A percentile compares a stretch with the other conserved stretches of the same genome.
Evolutionary conservation across 1,140 invertebrate species (phyloP).

Genomic region (Trinorchestia longiramus): DNA sequence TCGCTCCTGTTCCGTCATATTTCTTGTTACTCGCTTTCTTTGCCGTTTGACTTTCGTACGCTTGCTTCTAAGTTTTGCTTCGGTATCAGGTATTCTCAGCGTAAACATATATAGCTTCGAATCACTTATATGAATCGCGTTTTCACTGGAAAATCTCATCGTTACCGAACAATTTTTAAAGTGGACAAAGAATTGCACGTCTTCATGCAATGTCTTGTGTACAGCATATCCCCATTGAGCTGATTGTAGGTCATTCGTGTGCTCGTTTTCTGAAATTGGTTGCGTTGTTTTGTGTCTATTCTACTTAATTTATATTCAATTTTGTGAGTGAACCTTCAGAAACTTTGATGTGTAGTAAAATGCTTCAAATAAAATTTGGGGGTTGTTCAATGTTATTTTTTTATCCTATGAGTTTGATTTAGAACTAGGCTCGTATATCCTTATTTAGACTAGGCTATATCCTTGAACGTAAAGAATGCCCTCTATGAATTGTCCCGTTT

Average conservation of each 20-base stretch:
- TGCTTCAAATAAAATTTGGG: background rate
- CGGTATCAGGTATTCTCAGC: conserved; percentile 8
- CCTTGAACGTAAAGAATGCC: too few relatives aligned
- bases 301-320: background rate
- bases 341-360: background rate
- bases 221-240: background rate
- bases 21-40: background rate
- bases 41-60: conserved; percentile 10
- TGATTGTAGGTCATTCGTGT: background rate
- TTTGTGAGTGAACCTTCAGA: background rate
- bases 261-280: background rate
- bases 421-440: background rate
- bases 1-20: background rate
- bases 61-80: background rate
- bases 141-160: background rate
- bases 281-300: background rate
- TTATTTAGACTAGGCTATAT: background rate
- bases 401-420: background rate
- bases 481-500: too few relatives aligned
- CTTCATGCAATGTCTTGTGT: background rate
- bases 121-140: background rate
- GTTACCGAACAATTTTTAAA: background rate
- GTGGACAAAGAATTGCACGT: background rate
- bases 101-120: background rate
- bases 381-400: background rate